Percentiles rank a stretch among this genome's conserved stretches.
phyloP scores from a whole-genome alignment of 1,140 invertebrate species.

The Sipha flava region DNA sequence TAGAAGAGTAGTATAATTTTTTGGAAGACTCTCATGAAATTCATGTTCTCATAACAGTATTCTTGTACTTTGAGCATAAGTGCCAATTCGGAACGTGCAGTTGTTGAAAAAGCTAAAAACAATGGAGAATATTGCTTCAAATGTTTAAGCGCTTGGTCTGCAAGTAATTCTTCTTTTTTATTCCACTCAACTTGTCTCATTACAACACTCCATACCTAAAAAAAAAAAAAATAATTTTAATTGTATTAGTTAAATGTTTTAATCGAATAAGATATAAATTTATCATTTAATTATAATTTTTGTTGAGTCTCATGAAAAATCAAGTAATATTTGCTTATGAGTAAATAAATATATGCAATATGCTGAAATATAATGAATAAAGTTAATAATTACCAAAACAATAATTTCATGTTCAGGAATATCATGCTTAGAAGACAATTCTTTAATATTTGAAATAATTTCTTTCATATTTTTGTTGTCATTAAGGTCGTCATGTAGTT shows the following conservation, averaged over 20 bases:
- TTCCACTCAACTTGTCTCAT: slow-evolving; percentile 95
- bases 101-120: slow-evolving; percentile 74
- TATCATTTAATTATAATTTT: no score
- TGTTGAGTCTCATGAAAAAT: no score
- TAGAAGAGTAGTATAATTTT: slow-evolving; percentile 94
- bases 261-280: no score
- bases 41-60: slow-evolving; percentile 98
- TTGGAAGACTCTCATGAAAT: slow-evolving; percentile 96
- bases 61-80: slow-evolving; percentile 88
- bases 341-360: no score
- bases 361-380: background rate
- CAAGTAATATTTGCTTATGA: no score
- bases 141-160: slow-evolving; percentile 88
- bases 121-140: slow-evolving; percentile 74
- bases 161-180: slow-evolving; percentile 93
- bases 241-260: no score
- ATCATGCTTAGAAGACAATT: slow-evolving; percentile 68
- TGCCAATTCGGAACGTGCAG: slow-evolving; percentile 73
- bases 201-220: slow-evolving; percentile 81
- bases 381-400: slow-evolving; percentile 45
- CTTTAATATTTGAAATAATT: slow-evolving; percentile 71
- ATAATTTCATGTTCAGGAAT: slow-evolving; percentile 86
- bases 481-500: slow-evolving; percentile 68
- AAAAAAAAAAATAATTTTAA: slow-evolving; percentile 9
- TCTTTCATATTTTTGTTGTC: slow-evolving; percentile 73